Percentiles rank a stretch among this genome's conserved stretches.
Conservation (phyloP, 1,140 invertebrate genomes). For the Tetramorium parvispinum region DNA sequence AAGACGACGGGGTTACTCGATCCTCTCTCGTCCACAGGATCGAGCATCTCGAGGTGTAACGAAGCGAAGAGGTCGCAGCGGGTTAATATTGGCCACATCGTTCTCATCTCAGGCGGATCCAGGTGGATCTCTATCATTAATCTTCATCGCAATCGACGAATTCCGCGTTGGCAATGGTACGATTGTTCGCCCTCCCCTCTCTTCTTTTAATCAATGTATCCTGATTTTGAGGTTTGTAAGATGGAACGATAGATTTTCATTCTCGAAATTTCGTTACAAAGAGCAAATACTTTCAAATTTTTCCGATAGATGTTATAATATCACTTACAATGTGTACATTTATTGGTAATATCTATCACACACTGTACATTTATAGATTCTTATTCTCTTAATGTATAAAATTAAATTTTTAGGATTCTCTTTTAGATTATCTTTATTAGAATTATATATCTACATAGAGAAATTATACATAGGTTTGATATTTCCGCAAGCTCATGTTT, state of each 20-base stretch:
- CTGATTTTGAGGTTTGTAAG: conserved; percentile 2
- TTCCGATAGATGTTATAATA: background rate
- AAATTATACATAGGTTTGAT: background rate
- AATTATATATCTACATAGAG: background rate
- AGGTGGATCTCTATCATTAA: conserved; percentile 57
- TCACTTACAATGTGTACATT: background rate
- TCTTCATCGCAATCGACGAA: conserved; percentile 52
- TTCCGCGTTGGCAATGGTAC: conserved; percentile 15
- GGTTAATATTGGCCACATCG: conserved; percentile 49
- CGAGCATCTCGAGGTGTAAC: conserved; percentile 37
- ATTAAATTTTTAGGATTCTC: background rate
- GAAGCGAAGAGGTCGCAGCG: conserved; percentile 25
- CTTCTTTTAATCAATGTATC: conserved; percentile 3
- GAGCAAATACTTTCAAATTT: background rate
- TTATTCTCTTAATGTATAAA: background rate
- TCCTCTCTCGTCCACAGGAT: conserved; percentile 18
- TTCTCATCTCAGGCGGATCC: conserved; percentile 34
- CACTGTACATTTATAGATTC: background rate
- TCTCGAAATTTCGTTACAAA: background rate
- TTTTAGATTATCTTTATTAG: background rate
- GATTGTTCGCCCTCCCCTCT: background rate
- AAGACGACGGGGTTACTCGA: conserved; percentile 31
- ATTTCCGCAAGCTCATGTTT: background rate
- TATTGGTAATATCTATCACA: background rate
- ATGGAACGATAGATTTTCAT: background rate